phyloP scores from a whole-genome alignment of 2,797 vertebrate genomes.

The Siniperca obscura region DNA sequence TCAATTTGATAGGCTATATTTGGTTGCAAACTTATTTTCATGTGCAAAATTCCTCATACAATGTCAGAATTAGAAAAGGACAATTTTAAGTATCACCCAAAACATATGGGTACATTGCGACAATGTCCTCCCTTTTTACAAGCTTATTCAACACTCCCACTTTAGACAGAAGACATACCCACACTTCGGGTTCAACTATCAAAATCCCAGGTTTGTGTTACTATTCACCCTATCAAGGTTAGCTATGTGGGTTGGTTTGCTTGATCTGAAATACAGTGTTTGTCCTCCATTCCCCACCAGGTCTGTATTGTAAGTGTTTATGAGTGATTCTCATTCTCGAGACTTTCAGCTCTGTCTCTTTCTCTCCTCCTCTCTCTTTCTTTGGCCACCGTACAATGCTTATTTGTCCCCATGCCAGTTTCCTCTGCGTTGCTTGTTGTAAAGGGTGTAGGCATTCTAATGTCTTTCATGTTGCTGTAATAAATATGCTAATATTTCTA shows the following conservation, averaged over 20 bases:
- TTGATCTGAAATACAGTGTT: slow-evolving; percentile 59
- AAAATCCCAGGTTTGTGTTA: slow-evolving; percentile 40
- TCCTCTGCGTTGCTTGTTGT: slow-evolving; percentile 81
- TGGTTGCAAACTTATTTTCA: slow-evolving; percentile 18
- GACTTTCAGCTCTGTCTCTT: slow-evolving; percentile 38
- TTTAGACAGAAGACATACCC: slow-evolving; percentile 20
- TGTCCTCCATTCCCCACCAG: slow-evolving; percentile 59
- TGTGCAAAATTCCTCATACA: slow-evolving; percentile 11
- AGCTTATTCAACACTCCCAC: slow-evolving; percentile 38
- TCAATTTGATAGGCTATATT: slow-evolving; percentile 7
- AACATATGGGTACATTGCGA: slow-evolving; percentile 19
- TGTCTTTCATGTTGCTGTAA: slow-evolving; percentile 88
- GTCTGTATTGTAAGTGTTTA: slow-evolving; percentile 72
- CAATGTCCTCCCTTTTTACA: slow-evolving; percentile 25
- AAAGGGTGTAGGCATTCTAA: slow-evolving; percentile 84
- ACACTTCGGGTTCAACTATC: slow-evolving; percentile 27
- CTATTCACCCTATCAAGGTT: slow-evolving; percentile 51
- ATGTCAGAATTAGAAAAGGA: slow-evolving; percentile 22
- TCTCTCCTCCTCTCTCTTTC: slow-evolving; percentile 42
- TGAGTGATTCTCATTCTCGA: slow-evolving; percentile 59
- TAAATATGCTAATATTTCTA: slow-evolving; percentile 91
- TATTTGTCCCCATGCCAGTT: slow-evolving; percentile 78
- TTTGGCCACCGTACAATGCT: slow-evolving; percentile 74
- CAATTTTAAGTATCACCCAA: neutral
- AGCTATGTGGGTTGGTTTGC: slow-evolving; percentile 57